Evolutionary conservation across 64 coral and sea anemone genomes (phyloP), one percentile per base, ranked within the genome.

Genomic region (Montipora capricornis): DNA sequence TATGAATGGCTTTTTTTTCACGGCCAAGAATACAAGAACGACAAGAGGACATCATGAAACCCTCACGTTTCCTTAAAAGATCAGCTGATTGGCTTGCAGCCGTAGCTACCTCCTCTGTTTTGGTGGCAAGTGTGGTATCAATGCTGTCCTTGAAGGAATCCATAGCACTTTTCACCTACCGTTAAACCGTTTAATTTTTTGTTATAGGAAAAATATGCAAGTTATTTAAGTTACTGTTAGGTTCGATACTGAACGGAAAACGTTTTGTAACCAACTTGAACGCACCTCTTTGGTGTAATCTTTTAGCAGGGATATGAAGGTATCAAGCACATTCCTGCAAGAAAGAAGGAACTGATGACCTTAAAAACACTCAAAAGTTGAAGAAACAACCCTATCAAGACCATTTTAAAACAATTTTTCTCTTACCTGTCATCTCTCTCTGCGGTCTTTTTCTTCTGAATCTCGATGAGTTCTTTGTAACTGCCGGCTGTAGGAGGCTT

Each of bases 251-350:
- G 14, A 64, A 14, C 15, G 14, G 61, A 64, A 64, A 64, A 55
- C 52, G 52, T 7, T 55, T 55, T 55, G 52, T 17, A 22, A 5
- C 16, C 37, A 37, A 22, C 20, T 50, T 20, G 67, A 77, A 70
- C 50, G 81, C 89, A 99, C 98, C 95, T 99, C 98, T 67, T 94
- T 96, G 24, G 86, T 95, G 60, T 96, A 99, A 49, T 99, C 98
- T 71, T 99, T 99, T 9, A 99, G 81, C 17, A 99, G 92, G 60
- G 91, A 93, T 26, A 99, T 99, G 15, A 99, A 99, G 14, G 76
- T 95, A 85, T 99, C 92, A 76, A 99, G 95, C 51, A 95, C 83
- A 82, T 99, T 95, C 71, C 98, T 99, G 77, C 67, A 64, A 77
- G 29, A 47, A 9, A 66, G 48, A 5, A 67, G 61, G 81, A 68